Percentiles rank a stretch among this genome's conserved stretches.
These are phyloP conservation scores for Pogoniulus pusillus DNA, from an alignment of 2,797 vertebrate genomes.

Conservation along the genomic window DNA sequence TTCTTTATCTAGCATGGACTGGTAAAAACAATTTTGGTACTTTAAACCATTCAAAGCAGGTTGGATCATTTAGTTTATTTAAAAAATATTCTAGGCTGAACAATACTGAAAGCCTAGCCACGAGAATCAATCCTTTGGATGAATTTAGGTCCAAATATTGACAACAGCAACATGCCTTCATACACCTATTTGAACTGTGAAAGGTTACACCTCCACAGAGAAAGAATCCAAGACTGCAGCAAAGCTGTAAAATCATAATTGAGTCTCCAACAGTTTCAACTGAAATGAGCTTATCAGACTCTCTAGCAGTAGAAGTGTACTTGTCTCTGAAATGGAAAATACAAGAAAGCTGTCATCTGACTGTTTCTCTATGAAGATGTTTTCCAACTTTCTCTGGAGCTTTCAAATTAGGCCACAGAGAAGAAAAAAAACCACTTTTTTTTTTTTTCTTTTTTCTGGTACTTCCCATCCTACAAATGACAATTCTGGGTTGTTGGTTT, in stretches of 20 bases:
- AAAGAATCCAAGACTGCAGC: neutral
- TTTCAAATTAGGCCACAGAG: neutral
- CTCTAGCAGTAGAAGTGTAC: neutral
- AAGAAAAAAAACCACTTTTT: neutral
- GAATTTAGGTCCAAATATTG: neutral
- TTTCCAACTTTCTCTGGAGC: neutral
- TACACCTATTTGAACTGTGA: neutral
- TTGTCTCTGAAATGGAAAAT: neutral
- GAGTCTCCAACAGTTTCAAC: neutral
- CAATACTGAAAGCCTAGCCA: neutral
- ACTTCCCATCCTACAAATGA: neutral
- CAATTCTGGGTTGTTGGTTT: neutral
- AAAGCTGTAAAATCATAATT: neutral
- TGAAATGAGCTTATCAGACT: neutral
- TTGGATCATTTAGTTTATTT: neutral
- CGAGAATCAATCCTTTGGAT: neutral
- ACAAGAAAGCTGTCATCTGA: neutral
- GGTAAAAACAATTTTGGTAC: conserved; percentile 5
- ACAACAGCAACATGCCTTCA: neutral
- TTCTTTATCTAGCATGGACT: neutral
- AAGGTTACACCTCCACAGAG: neutral
- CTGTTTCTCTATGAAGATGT: neutral
- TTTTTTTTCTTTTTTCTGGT: neutral
- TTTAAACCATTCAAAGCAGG: neutral
- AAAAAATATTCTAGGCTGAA: neutral